phyloP scores from a whole-genome alignment of 1,140 invertebrate genomes.

The Apocrypta bakeri region DNA sequence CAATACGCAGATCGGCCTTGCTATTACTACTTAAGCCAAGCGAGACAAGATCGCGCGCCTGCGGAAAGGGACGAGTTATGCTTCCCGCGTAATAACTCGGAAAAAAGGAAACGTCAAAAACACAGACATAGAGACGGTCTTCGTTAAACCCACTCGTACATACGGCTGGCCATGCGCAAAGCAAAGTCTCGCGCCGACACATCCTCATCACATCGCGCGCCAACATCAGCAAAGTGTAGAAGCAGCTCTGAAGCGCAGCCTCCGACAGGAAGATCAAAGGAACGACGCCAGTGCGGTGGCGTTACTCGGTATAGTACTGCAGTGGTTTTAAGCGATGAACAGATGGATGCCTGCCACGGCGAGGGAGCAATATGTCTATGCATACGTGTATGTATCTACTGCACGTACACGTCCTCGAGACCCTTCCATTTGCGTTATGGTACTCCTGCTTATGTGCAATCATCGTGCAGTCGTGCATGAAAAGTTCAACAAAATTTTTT shows the following conservation, averaged over 20 bases:
- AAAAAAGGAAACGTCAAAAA: not conserved
- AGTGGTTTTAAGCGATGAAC: slow-evolving; percentile 61
- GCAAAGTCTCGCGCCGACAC: not conserved
- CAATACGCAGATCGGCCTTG: no score
- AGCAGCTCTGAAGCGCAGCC: not conserved
- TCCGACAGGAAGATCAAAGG: slow-evolving; percentile 65
- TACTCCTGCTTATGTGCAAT: slow-evolving; percentile 48
- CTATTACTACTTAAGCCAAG: no score
- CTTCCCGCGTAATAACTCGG: not conserved
- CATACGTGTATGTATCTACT: no score
- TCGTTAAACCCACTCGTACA: not conserved
- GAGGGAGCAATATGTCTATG: not conserved
- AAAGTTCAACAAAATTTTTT: no score
- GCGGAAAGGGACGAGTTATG: not conserved
- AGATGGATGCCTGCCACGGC: slow-evolving; percentile 56
- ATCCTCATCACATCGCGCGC: not conserved
- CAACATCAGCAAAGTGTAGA: not conserved
- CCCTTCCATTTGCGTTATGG: slow-evolving; percentile 55
- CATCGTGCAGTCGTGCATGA: no score
- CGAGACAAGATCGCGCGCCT: no score
- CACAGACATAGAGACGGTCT: not conserved
- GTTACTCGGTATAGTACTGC: slow-evolving; percentile 56
- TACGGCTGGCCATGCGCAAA: not conserved
- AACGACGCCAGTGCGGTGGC: slow-evolving; percentile 56
- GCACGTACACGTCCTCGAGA: slow-evolving; percentile 1